A percentile compares a stretch with the other conserved stretches of the same genome.
These are phyloP conservation scores for Macroglossus sobrinus DNA, from an alignment of 2,113 vertebrate genomes.

Conservation along the genomic window DNA sequence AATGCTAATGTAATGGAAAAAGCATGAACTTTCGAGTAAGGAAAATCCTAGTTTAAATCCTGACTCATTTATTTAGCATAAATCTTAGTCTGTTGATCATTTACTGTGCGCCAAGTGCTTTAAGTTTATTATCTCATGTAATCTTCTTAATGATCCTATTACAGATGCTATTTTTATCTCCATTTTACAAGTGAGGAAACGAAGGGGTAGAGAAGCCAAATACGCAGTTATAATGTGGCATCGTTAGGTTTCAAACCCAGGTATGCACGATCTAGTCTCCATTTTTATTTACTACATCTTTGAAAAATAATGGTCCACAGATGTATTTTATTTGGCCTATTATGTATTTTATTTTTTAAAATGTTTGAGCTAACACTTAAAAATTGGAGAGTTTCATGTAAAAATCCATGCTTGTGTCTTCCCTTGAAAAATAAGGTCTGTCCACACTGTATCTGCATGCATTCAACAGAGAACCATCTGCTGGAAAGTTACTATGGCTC, in stretches of 20 bases:
- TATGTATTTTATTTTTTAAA: neutral
- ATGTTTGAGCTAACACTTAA: neutral
- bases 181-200: neutral
- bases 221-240: neutral
- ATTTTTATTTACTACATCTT: neutral
- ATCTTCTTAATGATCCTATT: neutral
- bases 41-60: neutral
- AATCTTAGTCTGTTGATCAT: neutral
- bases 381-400: neutral
- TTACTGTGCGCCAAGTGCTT: neutral
- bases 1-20: neutral
- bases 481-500: rapidly evolving
- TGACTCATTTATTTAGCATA: neutral
- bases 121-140: neutral
- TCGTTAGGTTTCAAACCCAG: neutral
- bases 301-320: neutral
- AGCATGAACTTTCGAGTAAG: neutral
- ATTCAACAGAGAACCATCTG: neutral
- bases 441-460: neutral
- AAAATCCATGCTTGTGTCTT: neutral
- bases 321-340: neutral
- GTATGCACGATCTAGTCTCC: neutral
- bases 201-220: neutral
- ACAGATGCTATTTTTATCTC: neutral
- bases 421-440: neutral